phyloP scores from a whole-genome alignment of 2,113 vertebrate species.

The Rana temporaria region DNA sequence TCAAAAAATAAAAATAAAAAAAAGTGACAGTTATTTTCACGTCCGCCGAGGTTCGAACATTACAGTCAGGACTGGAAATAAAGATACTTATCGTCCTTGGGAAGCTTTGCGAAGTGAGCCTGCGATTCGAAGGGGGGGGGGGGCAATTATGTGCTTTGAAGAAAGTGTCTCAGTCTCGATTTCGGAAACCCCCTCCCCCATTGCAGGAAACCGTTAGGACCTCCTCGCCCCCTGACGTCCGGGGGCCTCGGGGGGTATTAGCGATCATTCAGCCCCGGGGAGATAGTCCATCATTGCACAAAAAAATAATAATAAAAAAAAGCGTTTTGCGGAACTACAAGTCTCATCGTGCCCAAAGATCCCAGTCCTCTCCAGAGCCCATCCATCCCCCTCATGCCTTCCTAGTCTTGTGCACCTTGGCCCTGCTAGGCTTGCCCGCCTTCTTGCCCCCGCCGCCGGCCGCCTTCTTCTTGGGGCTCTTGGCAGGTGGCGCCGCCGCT shows the following conservation, averaged over 20 bases:
- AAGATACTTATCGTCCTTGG: too few species aligned
- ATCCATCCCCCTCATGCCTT: slow-evolving; percentile 70
- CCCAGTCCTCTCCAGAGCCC: neutral
- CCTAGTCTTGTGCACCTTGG: slow-evolving; percentile 78
- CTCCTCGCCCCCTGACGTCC: too few species aligned
- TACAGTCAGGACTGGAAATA: too few species aligned
- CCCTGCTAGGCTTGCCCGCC: slow-evolving; percentile 75
- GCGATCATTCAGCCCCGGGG: neutral
- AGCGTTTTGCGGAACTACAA: neutral
- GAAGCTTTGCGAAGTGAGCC: too few species aligned
- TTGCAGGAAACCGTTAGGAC: neutral
- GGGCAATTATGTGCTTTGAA: neutral
- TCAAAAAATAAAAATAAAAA: too few species aligned
- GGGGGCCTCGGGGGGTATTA: too few species aligned
- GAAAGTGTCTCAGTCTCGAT: neutral
- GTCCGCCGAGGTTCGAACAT: too few species aligned
- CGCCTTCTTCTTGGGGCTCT: slow-evolving; percentile 69
- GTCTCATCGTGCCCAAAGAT: too few species aligned
- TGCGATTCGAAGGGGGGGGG: too few species aligned
- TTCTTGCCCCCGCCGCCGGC: slow-evolving; percentile 73
- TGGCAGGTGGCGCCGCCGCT: too few species aligned
- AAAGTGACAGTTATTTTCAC: too few species aligned
- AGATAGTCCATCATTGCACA: neutral
- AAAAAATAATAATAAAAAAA: neutral
- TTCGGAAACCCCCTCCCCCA: neutral